phyloP scores from a whole-genome alignment of 2,113 vertebrate species.

The Plecturocebus donacophilus region DNA sequence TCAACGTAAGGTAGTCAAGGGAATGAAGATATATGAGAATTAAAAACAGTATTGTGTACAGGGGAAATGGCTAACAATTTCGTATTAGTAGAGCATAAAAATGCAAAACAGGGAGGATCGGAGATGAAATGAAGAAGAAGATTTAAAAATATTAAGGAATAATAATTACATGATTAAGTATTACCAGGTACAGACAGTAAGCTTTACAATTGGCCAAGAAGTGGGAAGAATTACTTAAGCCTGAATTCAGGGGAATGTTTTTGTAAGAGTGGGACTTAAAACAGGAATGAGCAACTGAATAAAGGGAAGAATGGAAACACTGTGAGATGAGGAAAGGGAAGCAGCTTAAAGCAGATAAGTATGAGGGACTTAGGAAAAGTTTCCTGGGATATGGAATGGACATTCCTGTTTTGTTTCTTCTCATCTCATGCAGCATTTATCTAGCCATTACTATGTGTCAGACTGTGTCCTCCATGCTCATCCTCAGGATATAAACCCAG shows the following conservation, averaged over 20 bases:
- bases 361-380: neutral
- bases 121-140: neutral
- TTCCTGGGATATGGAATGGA: neutral
- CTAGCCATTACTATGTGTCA: neutral
- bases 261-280: neutral
- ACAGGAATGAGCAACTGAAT: neutral
- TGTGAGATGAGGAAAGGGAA: neutral
- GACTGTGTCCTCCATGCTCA: no score
- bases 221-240: neutral
- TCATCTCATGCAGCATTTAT: neutral
- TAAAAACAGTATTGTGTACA: neutral
- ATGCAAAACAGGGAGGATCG: neutral
- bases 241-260: neutral
- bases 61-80: neutral
- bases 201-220: neutral
- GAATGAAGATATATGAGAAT: neutral
- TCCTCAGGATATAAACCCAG: neutral
- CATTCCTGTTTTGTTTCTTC: neutral
- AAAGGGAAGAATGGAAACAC: neutral
- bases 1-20: neutral
- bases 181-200: neutral
- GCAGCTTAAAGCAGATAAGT: neutral
- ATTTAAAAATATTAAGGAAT: neutral
- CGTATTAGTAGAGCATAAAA: slow-evolving; percentile 14
- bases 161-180: neutral